phyloP scores from a whole-genome alignment of 2,797 vertebrate genomes.

The Remorina albescens region DNA sequence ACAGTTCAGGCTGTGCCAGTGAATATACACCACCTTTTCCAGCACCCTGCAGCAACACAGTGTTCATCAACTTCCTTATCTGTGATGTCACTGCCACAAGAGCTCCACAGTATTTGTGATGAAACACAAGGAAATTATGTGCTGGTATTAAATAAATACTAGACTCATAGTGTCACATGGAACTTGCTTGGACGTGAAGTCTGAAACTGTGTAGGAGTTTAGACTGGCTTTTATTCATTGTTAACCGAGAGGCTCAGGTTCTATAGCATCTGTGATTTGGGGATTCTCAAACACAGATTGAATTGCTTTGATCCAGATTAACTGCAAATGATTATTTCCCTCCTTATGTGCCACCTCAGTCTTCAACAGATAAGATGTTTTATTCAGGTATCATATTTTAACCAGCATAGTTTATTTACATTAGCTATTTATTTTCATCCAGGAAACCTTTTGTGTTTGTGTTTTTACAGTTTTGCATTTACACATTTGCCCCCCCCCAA shows the following conservation, averaged over 20 bases:
- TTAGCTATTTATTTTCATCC: neutral
- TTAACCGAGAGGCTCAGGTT: neutral
- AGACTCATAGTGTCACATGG: neutral
- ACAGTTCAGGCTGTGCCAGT: conserved; percentile 46
- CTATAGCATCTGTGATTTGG: neutral
- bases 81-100: conserved; percentile 57
- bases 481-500: neutral
- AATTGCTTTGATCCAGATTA: neutral
- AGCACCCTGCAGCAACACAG: conserved; percentile 49
- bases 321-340: neutral
- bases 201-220: conserved; percentile 11
- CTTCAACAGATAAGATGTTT: conserved; percentile 21
- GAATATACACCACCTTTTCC: conserved; percentile 57
- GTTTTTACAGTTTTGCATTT: conserved; percentile 2
- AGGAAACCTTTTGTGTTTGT: conserved; percentile 9
- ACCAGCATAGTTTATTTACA: neutral
- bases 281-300: conserved; percentile 6
- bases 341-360: neutral
- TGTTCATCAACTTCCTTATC: conserved; percentile 53
- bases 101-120: conserved; percentile 26
- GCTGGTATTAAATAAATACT: neutral
- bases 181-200: neutral
- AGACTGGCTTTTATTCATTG: neutral
- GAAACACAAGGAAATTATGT: conserved; percentile 9
- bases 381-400: conserved; percentile 15